phyloP scores from a whole-genome alignment of 1,140 invertebrate genomes.

The Aradophagus sp. region DNA sequence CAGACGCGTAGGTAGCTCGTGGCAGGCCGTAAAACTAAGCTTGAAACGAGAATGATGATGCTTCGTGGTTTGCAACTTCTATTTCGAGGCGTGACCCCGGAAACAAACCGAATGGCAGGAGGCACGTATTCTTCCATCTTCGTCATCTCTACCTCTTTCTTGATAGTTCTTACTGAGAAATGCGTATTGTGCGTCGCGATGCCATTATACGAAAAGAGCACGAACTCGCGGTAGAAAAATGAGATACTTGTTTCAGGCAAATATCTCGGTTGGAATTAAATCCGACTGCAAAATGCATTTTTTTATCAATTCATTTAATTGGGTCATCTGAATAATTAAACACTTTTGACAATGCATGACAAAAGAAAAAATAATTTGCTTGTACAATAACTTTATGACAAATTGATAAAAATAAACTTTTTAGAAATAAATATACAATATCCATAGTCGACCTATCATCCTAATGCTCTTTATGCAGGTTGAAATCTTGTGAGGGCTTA shows the following conservation, averaged over 20 bases:
- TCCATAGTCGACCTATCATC: no score
- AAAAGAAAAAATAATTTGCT: no score
- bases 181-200: constrained; percentile 56
- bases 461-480: no score
- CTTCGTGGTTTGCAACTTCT: constrained; percentile 68
- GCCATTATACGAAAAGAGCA: constrained; percentile 51
- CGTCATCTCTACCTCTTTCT: constrained; percentile 35
- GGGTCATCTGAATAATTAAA: no score
- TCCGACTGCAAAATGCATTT: no score
- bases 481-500: not conserved
- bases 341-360: no score
- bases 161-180: constrained; percentile 52
- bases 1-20: constrained; percentile 66
- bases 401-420: no score
- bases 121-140: constrained; percentile 52
- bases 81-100: constrained; percentile 73
- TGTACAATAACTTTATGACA: no score
- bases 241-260: constrained; percentile 35
- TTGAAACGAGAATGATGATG: constrained; percentile 69
- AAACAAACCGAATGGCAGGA: constrained; percentile 64
- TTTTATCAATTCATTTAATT: no score
- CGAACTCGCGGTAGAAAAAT: constrained; percentile 37
- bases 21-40: constrained; percentile 70
- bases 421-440: no score
- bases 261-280: no score